A percentile compares a stretch with the other conserved stretches of the same genome.
phyloP scores from a whole-genome alignment of 2,888 invertebrate species.

The Adelognathus sp. region DNA sequence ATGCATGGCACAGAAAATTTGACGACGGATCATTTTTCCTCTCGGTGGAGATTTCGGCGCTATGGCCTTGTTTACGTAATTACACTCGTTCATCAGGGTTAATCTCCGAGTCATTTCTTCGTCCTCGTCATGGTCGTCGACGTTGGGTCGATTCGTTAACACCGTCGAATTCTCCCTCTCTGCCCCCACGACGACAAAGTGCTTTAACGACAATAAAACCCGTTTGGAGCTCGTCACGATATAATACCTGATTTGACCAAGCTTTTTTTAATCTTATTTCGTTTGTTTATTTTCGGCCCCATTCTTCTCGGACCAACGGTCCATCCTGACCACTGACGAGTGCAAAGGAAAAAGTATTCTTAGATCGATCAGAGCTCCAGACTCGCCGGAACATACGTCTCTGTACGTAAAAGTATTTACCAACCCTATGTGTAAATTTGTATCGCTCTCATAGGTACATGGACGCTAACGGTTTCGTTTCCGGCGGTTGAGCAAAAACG shows the following conservation, averaged over 20 bases:
- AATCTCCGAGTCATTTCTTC: background rate
- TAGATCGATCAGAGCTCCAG: conserved; percentile 38
- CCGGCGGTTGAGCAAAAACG: background rate
- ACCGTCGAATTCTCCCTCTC: background rate
- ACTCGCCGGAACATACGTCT: background rate
- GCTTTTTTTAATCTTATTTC: background rate
- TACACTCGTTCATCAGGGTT: conserved; percentile 10
- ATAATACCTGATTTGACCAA: background rate
- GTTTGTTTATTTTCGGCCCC: background rate
- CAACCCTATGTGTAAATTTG: background rate
- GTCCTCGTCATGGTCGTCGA: background rate
- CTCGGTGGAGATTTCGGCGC: background rate
- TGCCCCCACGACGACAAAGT: conserved; percentile 1
- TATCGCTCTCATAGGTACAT: too few relatives aligned
- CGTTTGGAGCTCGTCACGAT: background rate
- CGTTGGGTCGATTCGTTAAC: conserved; percentile 10
- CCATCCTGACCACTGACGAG: background rate
- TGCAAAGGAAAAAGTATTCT: conserved; percentile 23
- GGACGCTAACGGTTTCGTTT: background rate
- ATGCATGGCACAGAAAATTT: background rate
- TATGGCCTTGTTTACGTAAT: conserved; percentile 3
- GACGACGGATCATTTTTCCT: background rate
- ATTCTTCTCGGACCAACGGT: background rate
- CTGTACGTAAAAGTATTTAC: background rate
- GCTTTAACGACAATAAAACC: conserved; percentile 8